Base-by-base conservation (phyloP, 2,113 vertebrate species). In the Lipotes vexillifer region DNA sequence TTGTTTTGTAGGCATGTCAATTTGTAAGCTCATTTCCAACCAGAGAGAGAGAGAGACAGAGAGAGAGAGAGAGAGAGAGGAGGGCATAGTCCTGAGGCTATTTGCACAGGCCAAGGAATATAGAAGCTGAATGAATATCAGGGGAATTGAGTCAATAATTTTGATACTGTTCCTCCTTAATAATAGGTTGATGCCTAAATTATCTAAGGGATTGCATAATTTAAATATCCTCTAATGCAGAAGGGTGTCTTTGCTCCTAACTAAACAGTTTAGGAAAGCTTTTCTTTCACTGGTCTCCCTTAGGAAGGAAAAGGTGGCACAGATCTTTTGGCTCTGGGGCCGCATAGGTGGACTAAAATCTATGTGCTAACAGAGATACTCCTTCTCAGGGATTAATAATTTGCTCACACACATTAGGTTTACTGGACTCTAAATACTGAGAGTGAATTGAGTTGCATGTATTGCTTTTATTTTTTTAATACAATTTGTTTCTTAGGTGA, bases 61-160 rank as follows among this genome's bases (percentile, higher is more conserved):
- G 65, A 71, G 9, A 83, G n/a, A 23, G 78, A 66, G 59, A 77
- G 63, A 20, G 14, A 44, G 63, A 31, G 38, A 20, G 86, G 46
- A 41, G 41, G 20, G 72, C 85, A 88, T 52, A 94, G 27, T 63
- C 96, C 88, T 95, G 15, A 23, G 94, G 87, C 88, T 95, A 23
- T 93, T 92, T 95, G 87, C n/a, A 31, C 13, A 55, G 55, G 63
- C 55, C 83, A 72, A 77, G 17, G 83, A 86, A 78, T 72, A 78
- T 3, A 90, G n/a, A 97, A 61, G 87, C 14, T 27, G n/a, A 77
- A 55, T 88, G 68, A 29, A 15, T 41, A 41, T 61, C 74, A 25
- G 59, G 84, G 78, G 61, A 77, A 77, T 82, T 93, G 59, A 93
- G 90, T 96, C 97, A 95, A 83, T 95, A 95, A 84, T 83, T 86